phyloP scores from a whole-genome alignment of 2,797 vertebrate species.

The Gallirallus australis region DNA sequence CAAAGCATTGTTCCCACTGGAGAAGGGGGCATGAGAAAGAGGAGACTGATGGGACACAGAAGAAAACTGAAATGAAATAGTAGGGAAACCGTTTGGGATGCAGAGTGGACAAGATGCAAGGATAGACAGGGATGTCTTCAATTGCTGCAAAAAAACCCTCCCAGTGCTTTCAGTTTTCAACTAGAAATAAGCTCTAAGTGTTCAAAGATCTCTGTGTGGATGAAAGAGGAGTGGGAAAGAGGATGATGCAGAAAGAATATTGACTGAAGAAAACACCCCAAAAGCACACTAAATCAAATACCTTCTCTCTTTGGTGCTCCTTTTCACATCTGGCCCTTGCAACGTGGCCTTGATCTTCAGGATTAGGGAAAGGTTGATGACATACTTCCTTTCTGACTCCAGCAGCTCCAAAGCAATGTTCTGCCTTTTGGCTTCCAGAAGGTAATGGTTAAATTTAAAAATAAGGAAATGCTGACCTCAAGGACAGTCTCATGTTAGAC shows the following conservation, averaged over 20 bases:
- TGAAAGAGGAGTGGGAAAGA: not conserved
- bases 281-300: conserved; percentile 67
- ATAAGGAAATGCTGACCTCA: not conserved
- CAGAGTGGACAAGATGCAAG: not conserved
- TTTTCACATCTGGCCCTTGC: conserved; percentile 89
- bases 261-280: not conserved
- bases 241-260: not conserved
- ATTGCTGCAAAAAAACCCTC: not conserved
- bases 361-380: conserved; percentile 92
- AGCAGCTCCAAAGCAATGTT: conserved; percentile 92
- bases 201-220: not conserved
- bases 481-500: not conserved
- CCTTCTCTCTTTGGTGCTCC: conserved; percentile 91
- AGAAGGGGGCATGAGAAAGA: not conserved
- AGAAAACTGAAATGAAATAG: not conserved
- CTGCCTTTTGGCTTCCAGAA: conserved; percentile 89
- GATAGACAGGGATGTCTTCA: not conserved
- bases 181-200: not conserved
- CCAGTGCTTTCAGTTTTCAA: not conserved
- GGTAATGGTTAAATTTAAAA: conserved; percentile 32
- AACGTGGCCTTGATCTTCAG: conserved; percentile 95
- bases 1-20: not conserved
- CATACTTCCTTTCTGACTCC: conserved; percentile 95
- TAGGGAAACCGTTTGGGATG: not conserved
- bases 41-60: not conserved